These are phyloP conservation scores for Choreutis nemorana DNA, from an alignment of 2,888 invertebrate genomes.

Conservation along the genomic window DNA sequence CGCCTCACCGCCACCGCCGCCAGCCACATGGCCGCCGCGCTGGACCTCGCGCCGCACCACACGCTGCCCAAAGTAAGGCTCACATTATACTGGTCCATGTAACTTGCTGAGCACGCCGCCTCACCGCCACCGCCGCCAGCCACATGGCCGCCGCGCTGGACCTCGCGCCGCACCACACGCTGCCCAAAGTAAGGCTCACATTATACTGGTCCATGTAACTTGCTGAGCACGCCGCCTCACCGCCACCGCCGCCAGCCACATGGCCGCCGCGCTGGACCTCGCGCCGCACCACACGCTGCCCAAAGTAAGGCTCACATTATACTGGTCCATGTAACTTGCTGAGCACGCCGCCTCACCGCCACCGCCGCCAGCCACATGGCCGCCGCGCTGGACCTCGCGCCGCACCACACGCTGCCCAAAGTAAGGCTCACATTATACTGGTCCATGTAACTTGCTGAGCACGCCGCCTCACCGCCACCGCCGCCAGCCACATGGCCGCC, in stretches of 20 bases:
- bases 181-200: conserved; percentile 71
- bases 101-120: conserved; percentile 85
- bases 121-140: conserved; percentile 89
- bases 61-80: conserved; percentile 77
- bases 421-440: no score
- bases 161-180: conserved; percentile 81
- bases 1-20: conserved; percentile 88
- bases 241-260: conserved; percentile 83
- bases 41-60: conserved; percentile 87
- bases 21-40: conserved; percentile 93
- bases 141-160: conserved; percentile 97
- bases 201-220: conserved; percentile 75
- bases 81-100: conserved; percentile 95
- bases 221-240: conserved; percentile 46
- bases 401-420: no score
- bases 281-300: no score
- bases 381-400: no score
- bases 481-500: conserved; percentile 95
- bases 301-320: no score
- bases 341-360: no score
- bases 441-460: no score
- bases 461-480: conserved; percentile 82
- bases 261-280: conserved; percentile 87
- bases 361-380: no score
- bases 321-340: no score